phyloP scores from a whole-genome alignment of 2,797 vertebrate genomes.

The Catharus ustulatus region DNA sequence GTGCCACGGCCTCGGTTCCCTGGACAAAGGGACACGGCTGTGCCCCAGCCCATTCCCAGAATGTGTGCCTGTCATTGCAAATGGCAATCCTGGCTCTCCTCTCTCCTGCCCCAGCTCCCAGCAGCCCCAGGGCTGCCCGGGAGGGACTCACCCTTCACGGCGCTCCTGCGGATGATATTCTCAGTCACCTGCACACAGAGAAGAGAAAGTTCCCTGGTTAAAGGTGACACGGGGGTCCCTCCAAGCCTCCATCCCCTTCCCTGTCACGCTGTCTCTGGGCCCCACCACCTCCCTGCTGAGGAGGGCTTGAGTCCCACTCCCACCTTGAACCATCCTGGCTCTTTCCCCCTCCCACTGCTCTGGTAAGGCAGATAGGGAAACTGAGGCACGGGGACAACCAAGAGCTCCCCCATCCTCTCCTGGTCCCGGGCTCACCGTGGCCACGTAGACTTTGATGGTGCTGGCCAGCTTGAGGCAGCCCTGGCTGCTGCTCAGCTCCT shows the following conservation, averaged over 20 bases:
- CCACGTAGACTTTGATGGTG: constrained; percentile 86
- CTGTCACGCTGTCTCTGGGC: accelerated
- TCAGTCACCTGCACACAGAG: constrained; percentile 81
- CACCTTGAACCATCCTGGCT: not conserved
- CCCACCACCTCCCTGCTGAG: not conserved
- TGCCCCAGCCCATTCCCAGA: accelerated
- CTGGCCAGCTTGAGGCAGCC: constrained; percentile 87
- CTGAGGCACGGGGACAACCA: not conserved
- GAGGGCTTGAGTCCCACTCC: not conserved
- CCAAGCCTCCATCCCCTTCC: not conserved
- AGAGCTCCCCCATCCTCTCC: not conserved
- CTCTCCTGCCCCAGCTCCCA: not conserved
- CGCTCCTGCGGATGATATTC: constrained; percentile 80
- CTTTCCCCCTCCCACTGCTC: no score
- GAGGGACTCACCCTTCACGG: constrained; percentile 79
- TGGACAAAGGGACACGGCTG: accelerated
- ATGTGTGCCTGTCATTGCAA: accelerated
- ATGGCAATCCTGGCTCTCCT: not conserved
- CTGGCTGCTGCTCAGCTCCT: constrained; percentile 80
- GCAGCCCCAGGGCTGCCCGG: not conserved
- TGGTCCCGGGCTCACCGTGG: constrained; percentile 69
- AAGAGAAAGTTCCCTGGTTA: not conserved
- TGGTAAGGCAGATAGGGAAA: accelerated
- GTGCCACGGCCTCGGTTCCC: not conserved
- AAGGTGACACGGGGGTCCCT: accelerated